phyloP scores from a whole-genome alignment of 2,113 vertebrate species.

The Ctenodactylus gundi region DNA sequence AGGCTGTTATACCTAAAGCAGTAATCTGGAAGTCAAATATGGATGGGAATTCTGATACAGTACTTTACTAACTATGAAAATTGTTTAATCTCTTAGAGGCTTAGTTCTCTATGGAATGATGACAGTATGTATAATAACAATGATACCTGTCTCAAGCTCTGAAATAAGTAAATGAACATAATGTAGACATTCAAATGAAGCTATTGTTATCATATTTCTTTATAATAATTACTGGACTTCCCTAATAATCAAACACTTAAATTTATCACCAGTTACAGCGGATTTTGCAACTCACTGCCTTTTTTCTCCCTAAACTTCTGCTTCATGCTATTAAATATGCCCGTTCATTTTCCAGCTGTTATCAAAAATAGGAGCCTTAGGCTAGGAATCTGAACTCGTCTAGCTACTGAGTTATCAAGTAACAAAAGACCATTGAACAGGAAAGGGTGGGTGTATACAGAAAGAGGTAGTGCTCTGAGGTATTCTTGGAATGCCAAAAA shows the following conservation, averaged over 20 bases:
- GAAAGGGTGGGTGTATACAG: conserved; percentile 46
- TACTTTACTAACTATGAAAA: background rate
- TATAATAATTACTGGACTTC: background rate
- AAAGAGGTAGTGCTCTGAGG: background rate
- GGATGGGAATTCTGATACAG: background rate
- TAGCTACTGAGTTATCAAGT: conserved; percentile 4
- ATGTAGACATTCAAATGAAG: background rate
- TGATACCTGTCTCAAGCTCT: background rate
- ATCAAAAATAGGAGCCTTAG: background rate
- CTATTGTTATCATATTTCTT: background rate
- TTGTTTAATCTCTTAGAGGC: background rate
- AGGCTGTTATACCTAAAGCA: background rate
- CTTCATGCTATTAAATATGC: background rate
- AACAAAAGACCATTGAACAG: conserved; percentile 42
- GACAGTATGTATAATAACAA: background rate
- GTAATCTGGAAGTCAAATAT: background rate
- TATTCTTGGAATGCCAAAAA: conserved; percentile 67
- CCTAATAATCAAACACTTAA: background rate
- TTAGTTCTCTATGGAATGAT: background rate
- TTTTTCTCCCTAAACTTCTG: background rate
- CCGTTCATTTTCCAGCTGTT: background rate
- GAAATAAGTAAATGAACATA: background rate
- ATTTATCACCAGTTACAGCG: background rate
- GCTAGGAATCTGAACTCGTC: background rate
- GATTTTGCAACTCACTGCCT: background rate